Conservation (phyloP, 1,140 invertebrate genomes). For the Listronotus bonariensis region DNA sequence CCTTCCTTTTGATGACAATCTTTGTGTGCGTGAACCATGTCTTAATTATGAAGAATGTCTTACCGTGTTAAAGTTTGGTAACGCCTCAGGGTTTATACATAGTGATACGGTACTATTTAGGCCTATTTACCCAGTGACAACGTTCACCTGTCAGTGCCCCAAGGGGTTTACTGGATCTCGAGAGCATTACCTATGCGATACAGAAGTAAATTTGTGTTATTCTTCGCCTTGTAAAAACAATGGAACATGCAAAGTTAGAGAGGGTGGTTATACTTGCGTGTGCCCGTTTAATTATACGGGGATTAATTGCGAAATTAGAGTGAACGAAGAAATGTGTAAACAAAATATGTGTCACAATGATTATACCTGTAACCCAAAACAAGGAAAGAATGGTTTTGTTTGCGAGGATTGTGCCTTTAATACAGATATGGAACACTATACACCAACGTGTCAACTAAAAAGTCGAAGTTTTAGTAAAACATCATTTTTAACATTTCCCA, state of each 20-base stretch:
- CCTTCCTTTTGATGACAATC: conserved; percentile 94
- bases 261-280: conserved; percentile 91
- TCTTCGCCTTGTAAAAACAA: conserved; percentile 92
- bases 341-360: conserved; percentile 69
- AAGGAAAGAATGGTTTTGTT: conserved; percentile 69
- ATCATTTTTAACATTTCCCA: conserved; percentile 90
- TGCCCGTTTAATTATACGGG: conserved; percentile 78
- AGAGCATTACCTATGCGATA: conserved; percentile 93
- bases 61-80: conserved; percentile 91
- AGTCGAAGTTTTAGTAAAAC: conserved; percentile 82
- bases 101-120: conserved; percentile 91
- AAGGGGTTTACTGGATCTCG: conserved; percentile 84
- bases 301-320: conserved; percentile 79
- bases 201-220: conserved; percentile 96
- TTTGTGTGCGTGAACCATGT: conserved; percentile 95
- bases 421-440: conserved; percentile 61
- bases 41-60: conserved; percentile 94
- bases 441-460: conserved; percentile 78
- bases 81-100: conserved; percentile 89
- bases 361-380: conserved; percentile 67
- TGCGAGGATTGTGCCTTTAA: conserved; percentile 76
- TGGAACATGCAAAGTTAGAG: conserved; percentile 83
- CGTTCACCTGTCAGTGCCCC: conserved; percentile 90
- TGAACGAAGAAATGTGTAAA: conserved; percentile 69
- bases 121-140: conserved; percentile 93